These are phyloP conservation scores for Ylistrum balloti DNA, from an alignment of 1,140 invertebrate species.

Conservation along the genomic window DNA sequence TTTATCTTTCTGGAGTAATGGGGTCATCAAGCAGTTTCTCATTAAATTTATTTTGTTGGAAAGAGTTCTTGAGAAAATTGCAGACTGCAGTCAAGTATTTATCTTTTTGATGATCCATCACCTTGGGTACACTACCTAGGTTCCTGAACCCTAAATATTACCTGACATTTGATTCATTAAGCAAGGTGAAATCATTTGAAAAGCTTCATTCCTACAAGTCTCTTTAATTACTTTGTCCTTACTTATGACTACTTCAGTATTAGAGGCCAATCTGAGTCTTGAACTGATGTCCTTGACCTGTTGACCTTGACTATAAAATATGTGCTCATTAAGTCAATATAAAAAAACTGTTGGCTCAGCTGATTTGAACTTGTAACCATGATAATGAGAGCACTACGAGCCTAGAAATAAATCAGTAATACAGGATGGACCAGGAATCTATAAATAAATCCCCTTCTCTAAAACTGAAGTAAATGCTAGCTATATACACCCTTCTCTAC, in stretches of 20 bases:
- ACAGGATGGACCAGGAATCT: no score
- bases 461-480: no score
- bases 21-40: slow-evolving; percentile 37
- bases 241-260: background rate
- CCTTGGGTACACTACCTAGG: background rate
- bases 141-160: background rate
- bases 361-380: background rate
- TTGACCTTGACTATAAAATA: background rate
- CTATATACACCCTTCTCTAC: no score
- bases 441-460: no score
- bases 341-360: background rate
- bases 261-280: background rate
- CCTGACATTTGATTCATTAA: background rate
- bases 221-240: slow-evolving; percentile 11
- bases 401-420: background rate
- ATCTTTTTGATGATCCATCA: background rate
- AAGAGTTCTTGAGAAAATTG: background rate
- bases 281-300: background rate
- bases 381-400: no score
- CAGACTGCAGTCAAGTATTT: background rate
- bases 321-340: background rate
- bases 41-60: slow-evolving; percentile 29
- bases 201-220: background rate
- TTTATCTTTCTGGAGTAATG: slow-evolving; percentile 18
- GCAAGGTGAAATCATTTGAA: background rate